These are phyloP conservation scores for Stichodactyla mertensii DNA, from an alignment of 64 coral and sea anemone species.

Conservation along the genomic window DNA sequence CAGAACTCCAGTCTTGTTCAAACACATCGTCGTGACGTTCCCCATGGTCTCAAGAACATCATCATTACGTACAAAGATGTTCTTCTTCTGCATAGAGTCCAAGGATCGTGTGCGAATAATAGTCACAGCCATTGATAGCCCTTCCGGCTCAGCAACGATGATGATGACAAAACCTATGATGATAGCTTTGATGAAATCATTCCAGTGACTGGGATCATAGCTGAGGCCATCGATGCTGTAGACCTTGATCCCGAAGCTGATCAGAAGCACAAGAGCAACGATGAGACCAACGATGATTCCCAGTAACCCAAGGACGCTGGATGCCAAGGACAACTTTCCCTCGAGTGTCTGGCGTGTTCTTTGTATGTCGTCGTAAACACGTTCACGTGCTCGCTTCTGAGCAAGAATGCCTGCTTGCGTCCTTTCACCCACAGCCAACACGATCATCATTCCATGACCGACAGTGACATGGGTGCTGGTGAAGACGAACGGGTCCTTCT, in stretches of 20 bases:
- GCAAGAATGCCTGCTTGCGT: conserved; percentile 33
- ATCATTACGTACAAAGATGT: conserved; percentile 73
- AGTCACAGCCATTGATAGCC: conserved; percentile 61
- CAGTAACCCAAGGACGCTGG: conserved; percentile 56
- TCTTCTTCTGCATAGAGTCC: conserved; percentile 46
- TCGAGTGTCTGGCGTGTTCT: conserved; percentile 44
- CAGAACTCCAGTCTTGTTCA: conserved; percentile 76
- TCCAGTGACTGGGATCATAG: conserved; percentile 70
- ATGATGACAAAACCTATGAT: conserved; percentile 85
- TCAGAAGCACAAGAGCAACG: conserved; percentile 49
- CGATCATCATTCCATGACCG: conserved; percentile 62
- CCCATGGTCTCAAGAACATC: conserved; percentile 74
- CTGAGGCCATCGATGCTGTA: conserved; percentile 50
- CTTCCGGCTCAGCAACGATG: conserved; percentile 83
- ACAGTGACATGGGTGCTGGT: conserved; percentile 67
- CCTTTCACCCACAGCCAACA: conserved; percentile 54
- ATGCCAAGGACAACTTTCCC: conserved; percentile 75
- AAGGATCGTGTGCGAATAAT: conserved; percentile 39
- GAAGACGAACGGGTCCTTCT: conserved; percentile 51
- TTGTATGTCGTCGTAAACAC: not conserved
- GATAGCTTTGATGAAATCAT: conserved; percentile 78
- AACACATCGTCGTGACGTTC: conserved; percentile 73
- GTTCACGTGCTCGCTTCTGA: not conserved
- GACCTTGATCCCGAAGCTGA: conserved; percentile 70
- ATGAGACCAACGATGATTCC: conserved; percentile 65